phyloP scores from a whole-genome alignment of 2,888 invertebrate species.

The Apocheima hispidaria region DNA sequence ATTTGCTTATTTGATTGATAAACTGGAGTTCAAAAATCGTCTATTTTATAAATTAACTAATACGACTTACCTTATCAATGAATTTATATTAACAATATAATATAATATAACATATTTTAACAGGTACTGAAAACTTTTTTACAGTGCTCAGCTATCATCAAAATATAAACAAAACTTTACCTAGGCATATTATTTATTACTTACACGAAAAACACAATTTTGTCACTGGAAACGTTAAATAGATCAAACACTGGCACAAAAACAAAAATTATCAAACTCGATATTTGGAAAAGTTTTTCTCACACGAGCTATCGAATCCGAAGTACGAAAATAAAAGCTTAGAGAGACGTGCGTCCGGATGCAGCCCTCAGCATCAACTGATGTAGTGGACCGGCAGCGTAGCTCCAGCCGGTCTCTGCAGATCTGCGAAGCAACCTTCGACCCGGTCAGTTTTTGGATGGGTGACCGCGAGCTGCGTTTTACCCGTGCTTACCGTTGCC shows the following conservation, averaged over 20 bases:
- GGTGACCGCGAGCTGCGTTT: neutral
- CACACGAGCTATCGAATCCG: neutral
- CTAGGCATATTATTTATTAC: neutral
- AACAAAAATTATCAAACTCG: neutral
- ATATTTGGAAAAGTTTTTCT: conserved; percentile 22
- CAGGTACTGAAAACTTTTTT: neutral
- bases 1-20: too few relatives aligned
- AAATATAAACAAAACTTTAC: neutral
- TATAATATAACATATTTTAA: too few relatives aligned
- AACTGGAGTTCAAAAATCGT: too few relatives aligned
- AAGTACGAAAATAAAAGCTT: neutral
- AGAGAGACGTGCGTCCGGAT: conserved; percentile 51
- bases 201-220: neutral
- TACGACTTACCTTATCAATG: too few relatives aligned
- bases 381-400: conserved; percentile 3
- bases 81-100: too few relatives aligned
- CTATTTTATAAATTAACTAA: too few relatives aligned
- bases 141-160: too few relatives aligned
- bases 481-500: neutral
- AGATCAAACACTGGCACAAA: conserved; percentile 18
- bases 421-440: neutral
- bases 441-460: conserved; percentile 3
- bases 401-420: neutral
- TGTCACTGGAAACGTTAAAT: conserved; percentile 1
- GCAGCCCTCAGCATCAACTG: conserved; percentile 65